Base-by-base conservation (phyloP, 2,888 invertebrate species). In the Oasisia sp. region DNA sequence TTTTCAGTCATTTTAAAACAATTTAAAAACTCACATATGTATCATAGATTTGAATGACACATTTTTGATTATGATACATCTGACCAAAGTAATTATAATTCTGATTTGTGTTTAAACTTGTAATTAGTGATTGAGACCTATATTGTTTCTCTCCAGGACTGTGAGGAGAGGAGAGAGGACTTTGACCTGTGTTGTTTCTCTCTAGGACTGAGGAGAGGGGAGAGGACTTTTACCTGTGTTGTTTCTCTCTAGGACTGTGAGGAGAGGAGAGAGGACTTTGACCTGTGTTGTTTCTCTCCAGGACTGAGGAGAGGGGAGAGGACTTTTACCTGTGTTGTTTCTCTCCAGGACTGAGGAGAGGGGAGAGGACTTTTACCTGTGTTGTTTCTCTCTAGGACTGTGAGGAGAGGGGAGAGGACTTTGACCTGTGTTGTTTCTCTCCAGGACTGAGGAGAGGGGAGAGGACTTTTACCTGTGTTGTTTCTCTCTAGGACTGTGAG, bases 361-460 rank as follows among this genome's bases (percentile, higher is more conserved):
- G 96, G 99, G 99, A n/a, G 97, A 98, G 95, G 98, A 98, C 96
- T 99, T 98, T 96, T 98, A 99, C 94, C 97, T 92, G 56, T 32
- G 32, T 89, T 45, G 27, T 92, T 89, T 44, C 91, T 32, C 91
- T 91, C 0, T 92, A 95, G 96, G 96, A 96, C 93, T 96, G 96
- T 91, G 95, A 95, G 91, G 95, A 94, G 19, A 94, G 97, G 96
- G 99, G 99, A n/a, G 97, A 98, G 95, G 98, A 98, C 96, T 99
- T 98, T 96, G 98, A 99, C 94, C 7, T 92, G 56, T 32, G 32
- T 89, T 45, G 27, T 92, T 89, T 44, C 91, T 32, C 91, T 91
- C 0, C 92, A 95, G 96, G 96, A 96, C 93, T 96, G 95, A 95
- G 90, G 95, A 94, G 19, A 94, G 97, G 96, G 99, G 99, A n/a